Base-by-base conservation (phyloP, 1,140 invertebrate species). In the Drosophila asahinai region DNA sequence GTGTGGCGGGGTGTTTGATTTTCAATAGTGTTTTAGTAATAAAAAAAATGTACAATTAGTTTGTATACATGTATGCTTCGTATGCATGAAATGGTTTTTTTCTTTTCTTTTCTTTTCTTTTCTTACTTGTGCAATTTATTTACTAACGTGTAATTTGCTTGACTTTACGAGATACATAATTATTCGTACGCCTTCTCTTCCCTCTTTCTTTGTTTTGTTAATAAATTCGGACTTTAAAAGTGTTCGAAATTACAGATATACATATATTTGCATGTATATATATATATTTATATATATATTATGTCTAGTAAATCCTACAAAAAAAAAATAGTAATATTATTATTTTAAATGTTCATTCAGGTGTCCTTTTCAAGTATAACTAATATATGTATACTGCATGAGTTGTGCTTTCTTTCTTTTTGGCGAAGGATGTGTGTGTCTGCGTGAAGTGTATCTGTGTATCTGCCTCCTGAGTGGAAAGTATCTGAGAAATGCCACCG, bases 171-270 rank as follows among this genome's bases (percentile, higher is more conserved):
- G 33, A 55, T 38, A 55, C 52, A 51, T 71, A 72, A 72, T 43
- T 60, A 72, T 48, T 71, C 51, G 36, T 57, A 49, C 8, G 48
- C 19, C 17, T 52, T 71, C 48, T 40, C 9, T 33, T 78, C 51
- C 8, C 49, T 52, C 45, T 22, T 58, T 61, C 19, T 51, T 64
- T 54, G 25, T 49, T 61, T 74, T 72, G 30, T 72, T 73, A 77
- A 84, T 84, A 86, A 86, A 86, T 86, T 86, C 83, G 83, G 83
- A 86, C 83, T 86, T 86, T 82, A 75, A 72, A 86, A 86, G 83
- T 86, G 79, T 82, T 86, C 83, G 79, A 86, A 86, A 79, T 82
- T 86, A 86, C 68, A 86, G 70, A 71, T 83, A 66, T 80, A 81
- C 81, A 75, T 83, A 78, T 57, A 81, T 61, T 3, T 52, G 3